phyloP scores from a whole-genome alignment of 1,140 invertebrate species.

The Muscidifurax raptorellus region DNA sequence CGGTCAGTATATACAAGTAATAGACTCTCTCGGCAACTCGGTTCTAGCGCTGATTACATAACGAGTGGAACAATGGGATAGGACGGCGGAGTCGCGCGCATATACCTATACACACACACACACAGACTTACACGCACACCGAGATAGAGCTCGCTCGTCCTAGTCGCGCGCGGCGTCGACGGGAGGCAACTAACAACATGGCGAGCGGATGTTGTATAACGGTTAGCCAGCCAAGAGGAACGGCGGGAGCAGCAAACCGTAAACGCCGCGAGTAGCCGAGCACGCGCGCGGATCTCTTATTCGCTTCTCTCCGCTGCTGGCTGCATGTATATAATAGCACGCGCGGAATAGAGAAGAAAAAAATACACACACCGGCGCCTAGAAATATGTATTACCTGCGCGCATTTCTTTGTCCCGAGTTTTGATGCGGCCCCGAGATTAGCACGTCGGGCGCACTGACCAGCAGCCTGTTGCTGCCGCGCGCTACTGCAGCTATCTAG shows the following conservation, averaged over 20 bases:
- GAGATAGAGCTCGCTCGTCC: neutral
- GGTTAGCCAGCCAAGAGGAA: slow-evolving; percentile 67
- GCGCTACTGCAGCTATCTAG: no score
- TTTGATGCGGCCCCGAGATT: neutral
- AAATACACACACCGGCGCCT: neutral
- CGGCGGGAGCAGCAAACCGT: slow-evolving; percentile 65
- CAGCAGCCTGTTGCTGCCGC: neutral
- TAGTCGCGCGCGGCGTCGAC: neutral
- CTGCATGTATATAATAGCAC: neutral
- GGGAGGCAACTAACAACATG: slow-evolving; percentile 33
- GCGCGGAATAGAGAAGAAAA: neutral
- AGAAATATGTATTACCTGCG: neutral
- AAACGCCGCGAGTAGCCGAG: slow-evolving; percentile 57
- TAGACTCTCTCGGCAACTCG: neutral
- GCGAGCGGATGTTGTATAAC: slow-evolving; percentile 68
- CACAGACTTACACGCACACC: neutral
- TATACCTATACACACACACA: neutral
- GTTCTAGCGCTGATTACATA: neutral
- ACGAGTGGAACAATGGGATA: slow-evolving; percentile 20
- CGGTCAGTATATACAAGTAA: neutral
- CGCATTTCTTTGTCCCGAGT: neutral
- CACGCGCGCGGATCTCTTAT: neutral
- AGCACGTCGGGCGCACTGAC: neutral
- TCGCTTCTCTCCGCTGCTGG: neutral
- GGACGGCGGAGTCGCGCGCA: neutral